Evolutionary conservation across 2,888 invertebrate genomes (phyloP), one percentile per base, ranked within the genome.

Genomic region (Acleris sparsana): DNA sequence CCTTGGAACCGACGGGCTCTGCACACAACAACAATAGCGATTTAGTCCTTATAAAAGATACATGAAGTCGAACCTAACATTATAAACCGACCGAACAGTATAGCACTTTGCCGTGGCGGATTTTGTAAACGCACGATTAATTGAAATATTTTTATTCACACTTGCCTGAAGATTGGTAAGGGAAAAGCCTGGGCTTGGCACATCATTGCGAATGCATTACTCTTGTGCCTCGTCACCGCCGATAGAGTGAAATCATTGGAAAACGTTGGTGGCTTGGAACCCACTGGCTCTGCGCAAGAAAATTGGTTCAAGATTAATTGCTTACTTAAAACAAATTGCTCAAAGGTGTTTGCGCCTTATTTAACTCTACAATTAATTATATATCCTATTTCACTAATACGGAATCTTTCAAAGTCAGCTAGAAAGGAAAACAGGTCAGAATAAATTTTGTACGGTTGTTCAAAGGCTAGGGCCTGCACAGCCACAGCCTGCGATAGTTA

Each of bases 171-270:
- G 80, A 92, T 88, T 70, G 95, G 95, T 80, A 95, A 91, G 71
- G 96, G 95, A 83, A 94, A 94, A 75, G 94, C 94, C 87, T 96
- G 96, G 58, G 95, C 95, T 84, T 95, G 95, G 83, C 96, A 96
- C 75, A 94, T 93, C 80, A 96, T 86, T 73, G 93, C 94, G 80
- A 95, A 94, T 80, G 89, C 93, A 80, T 93, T 93, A 72, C 90
- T 88, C 75, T 84, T 87, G 75, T 88, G 82, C 82, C 94, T 93
- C 73, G 93, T 93, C 79, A 94, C 94, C 76, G 94, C 94, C 69
- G 93, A 93, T 73, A 93, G 88, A 74, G 94, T 94, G 79, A 94
- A 92, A 79, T 94, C 94, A 72, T 91, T 93, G 52, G 94, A 93
- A 80, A 94, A 94, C 63, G 92, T 93, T 70, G 94, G 94, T 71